Conservation (phyloP, 2,888 invertebrate genomes). For the Leistus spinibarbis region DNA sequence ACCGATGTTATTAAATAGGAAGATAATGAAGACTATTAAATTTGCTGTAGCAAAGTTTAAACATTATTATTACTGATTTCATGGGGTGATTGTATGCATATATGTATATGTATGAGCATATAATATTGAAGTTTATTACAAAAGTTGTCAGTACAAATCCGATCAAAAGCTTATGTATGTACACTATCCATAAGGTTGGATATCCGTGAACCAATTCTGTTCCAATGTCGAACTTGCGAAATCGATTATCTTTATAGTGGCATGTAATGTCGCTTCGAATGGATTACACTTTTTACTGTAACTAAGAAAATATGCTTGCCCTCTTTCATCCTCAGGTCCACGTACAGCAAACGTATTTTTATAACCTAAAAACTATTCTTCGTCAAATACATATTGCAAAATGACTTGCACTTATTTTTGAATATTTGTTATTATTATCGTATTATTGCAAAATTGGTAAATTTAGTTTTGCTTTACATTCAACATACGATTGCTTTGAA, state of each 20-base stretch:
- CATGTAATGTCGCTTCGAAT: not conserved
- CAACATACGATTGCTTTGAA: too few relatives aligned
- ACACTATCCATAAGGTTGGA: not conserved
- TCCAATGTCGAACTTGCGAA: not conserved
- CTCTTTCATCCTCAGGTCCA: not conserved
- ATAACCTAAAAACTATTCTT: too few relatives aligned
- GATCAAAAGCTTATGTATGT: not conserved
- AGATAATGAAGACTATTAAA: not conserved
- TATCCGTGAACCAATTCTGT: not conserved
- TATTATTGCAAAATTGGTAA: too few relatives aligned
- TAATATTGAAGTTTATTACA: not conserved
- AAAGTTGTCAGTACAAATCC: not conserved
- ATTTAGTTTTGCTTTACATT: too few relatives aligned
- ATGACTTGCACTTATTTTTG: too few relatives aligned
- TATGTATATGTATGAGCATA: too few relatives aligned
- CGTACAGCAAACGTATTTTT: too few relatives aligned
- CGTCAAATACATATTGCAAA: too few relatives aligned
- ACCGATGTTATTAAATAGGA: not conserved
- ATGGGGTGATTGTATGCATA: not conserved
- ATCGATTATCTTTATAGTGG: not conserved
- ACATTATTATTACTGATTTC: not conserved
- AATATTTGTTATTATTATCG: too few relatives aligned
- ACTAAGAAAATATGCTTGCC: not conserved
- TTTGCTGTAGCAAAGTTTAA: not conserved
- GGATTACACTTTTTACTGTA: not conserved